Base-by-base conservation (phyloP, 2,113 vertebrate genomes). In the Chamaetylas fuelleborni region DNA sequence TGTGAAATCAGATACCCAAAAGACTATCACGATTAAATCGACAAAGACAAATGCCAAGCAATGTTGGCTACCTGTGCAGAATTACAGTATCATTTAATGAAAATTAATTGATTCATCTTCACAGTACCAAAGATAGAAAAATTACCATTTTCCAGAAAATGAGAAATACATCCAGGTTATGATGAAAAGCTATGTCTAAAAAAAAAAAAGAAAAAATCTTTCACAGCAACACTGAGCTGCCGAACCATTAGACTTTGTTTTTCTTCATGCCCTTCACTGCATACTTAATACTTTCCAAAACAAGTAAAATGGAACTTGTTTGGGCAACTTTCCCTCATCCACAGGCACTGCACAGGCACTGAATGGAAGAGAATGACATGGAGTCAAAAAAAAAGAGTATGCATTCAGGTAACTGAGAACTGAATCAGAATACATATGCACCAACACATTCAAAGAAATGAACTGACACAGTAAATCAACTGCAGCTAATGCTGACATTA, bases 401-500 rank as follows among this genome's bases (percentile, higher is more conserved):
- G 6, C 7, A 24, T 74, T 76, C 34, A 56, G 74, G 33, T 54
- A 92, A 58, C 12, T 77, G 83, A 80, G 90, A 94, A 86, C 62
- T 69, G 58, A 86, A 62, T 90, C 50, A 66, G 29, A 88, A 19
- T 33, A 83, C 0, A 4, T 40, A 83, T n/a, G 38, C n/a, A 77
- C 36, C 60, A 77, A 83, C 36, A 86, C 85, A 77, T 83, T 89
- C 50, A 70, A 78, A 90, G 64, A 94, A 93, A 90, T 69, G n/a
- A 93, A 80, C 16, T 34, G 34, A 86, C 62, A 88, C 0, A 0
- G 76, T 86, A 91, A 81, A 84, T 89, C 85, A 86, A 31, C 62
- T 85, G 71, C 54, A 88, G 71, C 54, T 88, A 77, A 83, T 36
- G 72, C 74, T 76, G 73, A 87, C 85, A 85, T 85, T 95, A 92